These are phyloP conservation scores for Myotis brandtii DNA, from an alignment of 2,113 vertebrate genomes.

Conservation along the genomic window DNA sequence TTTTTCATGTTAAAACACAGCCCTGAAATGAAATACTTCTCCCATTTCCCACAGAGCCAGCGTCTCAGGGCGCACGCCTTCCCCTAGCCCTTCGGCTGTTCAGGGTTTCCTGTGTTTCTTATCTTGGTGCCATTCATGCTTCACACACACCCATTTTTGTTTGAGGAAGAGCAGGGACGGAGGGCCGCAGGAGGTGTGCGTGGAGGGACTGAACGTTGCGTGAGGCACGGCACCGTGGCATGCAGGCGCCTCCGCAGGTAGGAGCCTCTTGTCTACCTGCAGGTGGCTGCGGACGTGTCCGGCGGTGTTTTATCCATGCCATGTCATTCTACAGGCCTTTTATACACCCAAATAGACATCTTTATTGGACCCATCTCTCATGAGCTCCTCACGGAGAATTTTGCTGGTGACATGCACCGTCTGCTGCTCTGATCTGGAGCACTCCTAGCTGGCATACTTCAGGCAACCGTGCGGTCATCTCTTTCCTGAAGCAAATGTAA, in stretches of 20 bases:
- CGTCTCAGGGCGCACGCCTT: conserved; percentile 72
- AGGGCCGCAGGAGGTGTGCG: conserved; percentile 49
- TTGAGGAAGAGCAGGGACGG: conserved; percentile 54
- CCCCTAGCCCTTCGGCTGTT: conserved; percentile 74
- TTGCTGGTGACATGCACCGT: fast-evolving
- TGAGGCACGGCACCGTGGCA: neutral
- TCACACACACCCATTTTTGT: neutral
- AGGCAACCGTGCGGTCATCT: neutral
- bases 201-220: neutral
- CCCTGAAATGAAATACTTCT: conserved; percentile 82
- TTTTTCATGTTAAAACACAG: conserved; percentile 87
- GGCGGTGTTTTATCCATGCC: neutral
- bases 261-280: neutral
- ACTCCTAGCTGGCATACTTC: neutral
- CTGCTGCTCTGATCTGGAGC: neutral
- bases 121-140: neutral
- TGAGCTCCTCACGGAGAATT: neutral
- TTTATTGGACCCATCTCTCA: neutral
- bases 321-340: neutral
- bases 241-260: neutral
- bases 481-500: neutral
- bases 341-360: neutral
- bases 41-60: conserved; percentile 77
- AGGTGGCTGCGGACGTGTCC: neutral
- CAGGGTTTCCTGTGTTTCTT: conserved; percentile 64